These are phyloP conservation scores for Chaetophractus vellerosus DNA, from an alignment of 2,797 vertebrate species.

Conservation along the genomic window DNA sequence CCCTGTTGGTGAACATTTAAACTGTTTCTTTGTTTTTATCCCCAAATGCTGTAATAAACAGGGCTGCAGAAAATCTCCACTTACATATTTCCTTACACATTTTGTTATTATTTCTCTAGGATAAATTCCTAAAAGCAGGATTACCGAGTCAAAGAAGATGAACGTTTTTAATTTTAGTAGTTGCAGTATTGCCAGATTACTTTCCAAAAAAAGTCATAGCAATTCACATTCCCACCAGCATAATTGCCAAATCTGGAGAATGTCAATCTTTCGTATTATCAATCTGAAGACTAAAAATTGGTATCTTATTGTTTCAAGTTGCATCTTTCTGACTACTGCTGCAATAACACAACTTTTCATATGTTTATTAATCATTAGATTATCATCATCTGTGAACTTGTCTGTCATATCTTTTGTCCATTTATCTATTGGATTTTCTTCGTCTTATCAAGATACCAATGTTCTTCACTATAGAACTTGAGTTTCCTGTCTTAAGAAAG, in stretches of 20 bases:
- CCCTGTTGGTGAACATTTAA: background rate
- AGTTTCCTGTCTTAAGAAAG: background rate
- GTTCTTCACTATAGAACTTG: background rate
- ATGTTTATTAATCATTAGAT: background rate
- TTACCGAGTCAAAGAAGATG: background rate
- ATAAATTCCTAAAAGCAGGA: constrained; percentile 15
- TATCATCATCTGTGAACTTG: background rate
- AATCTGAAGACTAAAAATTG: background rate
- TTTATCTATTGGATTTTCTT: background rate
- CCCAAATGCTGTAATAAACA: background rate
- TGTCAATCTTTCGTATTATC: constrained; percentile 7
- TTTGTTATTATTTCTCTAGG: constrained; percentile 32
- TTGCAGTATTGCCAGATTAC: background rate
- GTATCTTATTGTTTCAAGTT: constrained; percentile 17
- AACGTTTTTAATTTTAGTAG: constrained; percentile 9
- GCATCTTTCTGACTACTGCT: background rate
- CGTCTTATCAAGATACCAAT: background rate
- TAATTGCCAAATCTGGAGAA: background rate
- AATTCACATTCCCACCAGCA: background rate
- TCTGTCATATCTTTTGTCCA: background rate
- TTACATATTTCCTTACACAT: background rate
- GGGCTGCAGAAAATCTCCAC: background rate
- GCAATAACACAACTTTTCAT: background rate
- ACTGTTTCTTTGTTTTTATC: background rate
- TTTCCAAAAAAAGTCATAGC: background rate